Percentiles rank a stretch among this genome's conserved stretches.
phyloP scores from a whole-genome alignment of 2,113 vertebrate genomes.

The Anhinga anhinga region DNA sequence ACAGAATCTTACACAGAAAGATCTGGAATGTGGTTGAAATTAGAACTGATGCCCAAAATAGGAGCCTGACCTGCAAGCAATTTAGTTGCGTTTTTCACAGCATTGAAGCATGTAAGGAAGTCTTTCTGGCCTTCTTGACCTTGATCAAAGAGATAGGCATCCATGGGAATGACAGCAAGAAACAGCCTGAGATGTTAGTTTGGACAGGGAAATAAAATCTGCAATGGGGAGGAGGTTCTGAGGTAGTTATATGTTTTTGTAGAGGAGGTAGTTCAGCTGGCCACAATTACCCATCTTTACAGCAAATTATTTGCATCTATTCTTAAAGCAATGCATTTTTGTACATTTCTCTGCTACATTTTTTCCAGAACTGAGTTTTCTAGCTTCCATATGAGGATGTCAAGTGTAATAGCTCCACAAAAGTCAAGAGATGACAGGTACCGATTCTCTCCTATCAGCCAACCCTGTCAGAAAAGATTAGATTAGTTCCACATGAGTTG shows the following conservation, averaged over 20 bases:
- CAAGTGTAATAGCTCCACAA: background rate
- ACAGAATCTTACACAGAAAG: background rate
- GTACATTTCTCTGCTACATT: background rate
- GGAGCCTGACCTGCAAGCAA: background rate
- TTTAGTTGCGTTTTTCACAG: background rate
- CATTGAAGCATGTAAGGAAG: background rate
- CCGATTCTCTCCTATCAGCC: background rate
- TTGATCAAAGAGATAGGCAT: background rate
- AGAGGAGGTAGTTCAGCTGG: background rate
- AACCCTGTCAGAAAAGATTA: background rate
- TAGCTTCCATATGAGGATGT: constrained; percentile 13
- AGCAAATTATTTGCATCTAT: background rate
- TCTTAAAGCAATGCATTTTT: background rate
- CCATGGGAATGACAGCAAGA: background rate
- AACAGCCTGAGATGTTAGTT: background rate
- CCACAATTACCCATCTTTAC: background rate
- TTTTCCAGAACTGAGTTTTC: background rate
- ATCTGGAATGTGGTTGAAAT: background rate
- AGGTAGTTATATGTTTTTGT: background rate
- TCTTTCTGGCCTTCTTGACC: background rate
- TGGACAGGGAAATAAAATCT: background rate
- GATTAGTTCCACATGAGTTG: background rate
- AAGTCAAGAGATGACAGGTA: constrained; percentile 19
- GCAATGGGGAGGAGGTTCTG: background rate
- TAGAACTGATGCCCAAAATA: background rate